Base-by-base conservation (phyloP, 2,113 vertebrate genomes). In the Apeltes quadracus region DNA sequence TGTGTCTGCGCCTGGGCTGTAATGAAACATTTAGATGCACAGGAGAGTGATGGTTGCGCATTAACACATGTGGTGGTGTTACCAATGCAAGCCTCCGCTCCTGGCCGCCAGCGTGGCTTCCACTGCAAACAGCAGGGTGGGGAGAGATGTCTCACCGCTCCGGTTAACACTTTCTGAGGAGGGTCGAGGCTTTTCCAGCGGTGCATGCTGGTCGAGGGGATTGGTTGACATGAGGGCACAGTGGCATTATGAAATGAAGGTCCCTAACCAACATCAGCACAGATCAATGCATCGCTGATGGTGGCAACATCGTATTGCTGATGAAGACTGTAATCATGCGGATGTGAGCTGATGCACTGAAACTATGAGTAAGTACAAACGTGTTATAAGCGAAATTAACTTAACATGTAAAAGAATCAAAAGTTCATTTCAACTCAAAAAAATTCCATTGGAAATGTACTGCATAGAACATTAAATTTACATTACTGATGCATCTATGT, bases 21-120 rank as follows among this genome's bases (percentile, higher is more conserved):
- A 93, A 93, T 93, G 92, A 92, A 92, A 92, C 92, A 92, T 92
- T 93, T 92, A 92, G 89, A 93, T 92, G 89, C 90, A 87, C 90
- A 82, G 75, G 71, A 80, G 90, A 88, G 83, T 69, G 79, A 90
- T 90, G 88, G 83, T 81, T 85, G 82, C 69, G 72, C 88, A 92
- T 90, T 92, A 92, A 93, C 89, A 88, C 83, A 57, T 71, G 83
- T 79, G 76, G 61, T 79, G 80, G 76, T 81, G 76, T 83, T 83
- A 66, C 81, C 77, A 58, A 65, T 67, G 71, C 73, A 57, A 69
- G 55, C 51, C 57, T 53, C 15, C 2, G 72, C 71, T 76, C 72
- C 46, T 27, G 69, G 81, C 81, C 69, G 65, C 72, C 23, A 20
- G 64, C 78, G 62, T 25, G n/a, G 54, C 54, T 65, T 29, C 59